phyloP scores from a whole-genome alignment of 1,140 invertebrate genomes.

The Manduca sexta region DNA sequence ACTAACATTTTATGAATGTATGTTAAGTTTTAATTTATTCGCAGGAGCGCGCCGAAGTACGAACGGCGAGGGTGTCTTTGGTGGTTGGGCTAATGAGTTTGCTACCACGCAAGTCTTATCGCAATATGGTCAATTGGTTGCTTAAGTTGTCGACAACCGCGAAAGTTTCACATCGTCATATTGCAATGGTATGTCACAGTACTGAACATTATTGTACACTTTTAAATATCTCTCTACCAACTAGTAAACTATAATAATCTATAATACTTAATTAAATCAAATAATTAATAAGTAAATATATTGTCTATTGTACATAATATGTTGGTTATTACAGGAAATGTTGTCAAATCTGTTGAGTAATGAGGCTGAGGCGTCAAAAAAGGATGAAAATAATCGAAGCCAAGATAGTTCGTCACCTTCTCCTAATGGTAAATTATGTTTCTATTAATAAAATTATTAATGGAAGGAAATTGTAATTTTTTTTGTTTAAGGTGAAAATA shows the following conservation, averaged over 20 bases:
- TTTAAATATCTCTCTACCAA: too few relatives aligned
- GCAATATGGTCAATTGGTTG: slow-evolving; percentile 53
- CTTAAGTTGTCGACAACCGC: slow-evolving; percentile 50
- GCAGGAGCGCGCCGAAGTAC: slow-evolving; percentile 54
- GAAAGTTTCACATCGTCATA: slow-evolving; percentile 50
- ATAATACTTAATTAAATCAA: too few relatives aligned
- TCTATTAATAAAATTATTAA: not conserved
- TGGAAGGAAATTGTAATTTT: too few relatives aligned
- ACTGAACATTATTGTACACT: too few relatives aligned
- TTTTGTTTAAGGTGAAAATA: slow-evolving; percentile 3
- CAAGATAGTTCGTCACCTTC: not conserved
- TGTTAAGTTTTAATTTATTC: not conserved
- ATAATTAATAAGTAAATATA: too few relatives aligned
- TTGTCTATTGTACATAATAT: too few relatives aligned
- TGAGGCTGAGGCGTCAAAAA: slow-evolving; percentile 31
- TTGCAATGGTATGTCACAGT: slow-evolving; percentile 61
- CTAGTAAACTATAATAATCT: too few relatives aligned
- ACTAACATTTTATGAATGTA: too few relatives aligned
- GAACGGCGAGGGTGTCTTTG: slow-evolving; percentile 39
- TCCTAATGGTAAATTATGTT: not conserved
- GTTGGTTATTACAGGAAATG: slow-evolving; percentile 45
- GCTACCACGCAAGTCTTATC: slow-evolving; percentile 43
- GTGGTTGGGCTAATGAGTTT: slow-evolving; percentile 51
- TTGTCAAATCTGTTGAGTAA: slow-evolving; percentile 36
- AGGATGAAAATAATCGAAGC: not conserved